Base-by-base conservation (phyloP, 2,888 invertebrate species). In the Leptopterna dolabrata region DNA sequence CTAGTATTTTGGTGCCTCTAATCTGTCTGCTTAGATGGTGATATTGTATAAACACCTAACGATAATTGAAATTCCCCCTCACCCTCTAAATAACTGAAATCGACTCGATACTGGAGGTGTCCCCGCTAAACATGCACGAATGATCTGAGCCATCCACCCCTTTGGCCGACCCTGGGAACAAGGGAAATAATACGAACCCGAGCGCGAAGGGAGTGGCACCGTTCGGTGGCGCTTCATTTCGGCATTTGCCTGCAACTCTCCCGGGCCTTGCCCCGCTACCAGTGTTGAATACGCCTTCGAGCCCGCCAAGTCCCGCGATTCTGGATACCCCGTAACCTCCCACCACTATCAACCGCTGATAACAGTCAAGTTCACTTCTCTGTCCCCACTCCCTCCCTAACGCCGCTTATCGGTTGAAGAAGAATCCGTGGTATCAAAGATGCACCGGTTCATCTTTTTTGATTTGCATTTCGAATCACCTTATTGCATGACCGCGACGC, bases 351-450 rank as follows among this genome's bases (percentile, higher is more conserved):
- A 63, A 63, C 24, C 73, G 78, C 27, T 78, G 36, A 45, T 78
- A 78, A 78, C 78, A 78, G 78, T 78, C 78, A 78, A 78, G 78
- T 78, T 78, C 47, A 78, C 78, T 78, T 43, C 76, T n/a, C 45
- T 78, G 43, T 30, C 29, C 1, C 41, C 41, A 3, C 19, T 16
- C 41, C n/a, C 73, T 16, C n/a, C 29, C n/a, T 24, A 2, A 36
- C 36, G 47, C 16, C 47, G 47, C 47, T 47, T 47, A 47, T 47
- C 47, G 51, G 1, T n/a, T 51, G n/a, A 51, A 51, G 14, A 51
- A 51, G 51, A 51, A 51, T 16, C 51, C 51, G 51, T n/a, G 51
- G n/a, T 9, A n/a, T 1, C 51, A 51, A 51, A 51, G 36, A 36
- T 51, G 6, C n/a, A 9, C n/a, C 51, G 51, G 51, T 16, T 14